phyloP scores from a whole-genome alignment of 2,888 invertebrate genomes.

The Athetis lepigone region DNA sequence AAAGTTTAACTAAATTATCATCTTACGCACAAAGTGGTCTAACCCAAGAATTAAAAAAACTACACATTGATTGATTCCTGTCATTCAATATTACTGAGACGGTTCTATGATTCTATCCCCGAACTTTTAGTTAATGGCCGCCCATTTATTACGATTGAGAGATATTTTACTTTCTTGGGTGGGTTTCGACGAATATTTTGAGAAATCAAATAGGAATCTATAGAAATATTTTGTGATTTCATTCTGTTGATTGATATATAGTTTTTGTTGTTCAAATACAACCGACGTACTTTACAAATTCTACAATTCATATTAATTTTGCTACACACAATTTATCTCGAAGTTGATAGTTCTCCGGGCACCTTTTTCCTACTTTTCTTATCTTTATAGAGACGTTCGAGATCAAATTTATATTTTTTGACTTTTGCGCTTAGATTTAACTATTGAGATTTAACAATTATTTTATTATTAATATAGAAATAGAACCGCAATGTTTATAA shows the following conservation, averaged over 20 bases:
- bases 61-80: constrained; percentile 65
- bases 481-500: too few relatives aligned
- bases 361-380: too few relatives aligned
- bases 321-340: too few relatives aligned
- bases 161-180: constrained; percentile 62
- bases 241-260: constrained; percentile 30
- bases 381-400: too few relatives aligned
- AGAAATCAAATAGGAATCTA: background rate
- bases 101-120: constrained; percentile 29
- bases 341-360: too few relatives aligned
- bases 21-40: constrained; percentile 36
- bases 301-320: too few relatives aligned
- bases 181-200: constrained; percentile 69
- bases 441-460: too few relatives aligned
- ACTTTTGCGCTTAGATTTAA: too few relatives aligned
- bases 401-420: too few relatives aligned
- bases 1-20: constrained; percentile 36
- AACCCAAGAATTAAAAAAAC: constrained; percentile 34
- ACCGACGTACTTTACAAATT: too few relatives aligned
- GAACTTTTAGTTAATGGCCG: constrained; percentile 65
- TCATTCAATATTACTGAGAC: constrained; percentile 53
- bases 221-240: background rate
- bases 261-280: too few relatives aligned
- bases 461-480: too few relatives aligned
- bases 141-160: constrained; percentile 69